phyloP scores from a whole-genome alignment of 2,888 invertebrate genomes.

The Hypomecis punctinalis region DNA sequence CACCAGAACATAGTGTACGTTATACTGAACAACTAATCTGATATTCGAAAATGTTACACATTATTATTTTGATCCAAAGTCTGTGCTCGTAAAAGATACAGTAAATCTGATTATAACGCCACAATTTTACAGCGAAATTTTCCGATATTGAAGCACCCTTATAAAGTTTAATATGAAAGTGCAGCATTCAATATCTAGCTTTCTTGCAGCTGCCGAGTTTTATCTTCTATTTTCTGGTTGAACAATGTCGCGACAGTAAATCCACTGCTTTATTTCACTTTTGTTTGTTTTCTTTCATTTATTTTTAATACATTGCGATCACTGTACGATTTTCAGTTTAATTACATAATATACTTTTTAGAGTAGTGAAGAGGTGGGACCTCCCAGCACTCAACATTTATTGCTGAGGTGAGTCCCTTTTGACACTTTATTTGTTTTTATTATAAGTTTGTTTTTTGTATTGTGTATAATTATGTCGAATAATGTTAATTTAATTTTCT shows the following conservation, averaged over 20 bases:
- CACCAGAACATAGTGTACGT: no score
- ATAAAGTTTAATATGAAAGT: conserved; percentile 24
- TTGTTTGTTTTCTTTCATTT: conserved; percentile 10
- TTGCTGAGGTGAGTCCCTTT: no score
- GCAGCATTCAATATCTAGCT: conserved; percentile 24
- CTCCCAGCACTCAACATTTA: no score
- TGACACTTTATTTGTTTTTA: no score
- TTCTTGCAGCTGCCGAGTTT: conserved; percentile 18
- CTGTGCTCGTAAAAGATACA: not conserved
- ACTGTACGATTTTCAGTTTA: not conserved
- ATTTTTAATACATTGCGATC: not conserved
- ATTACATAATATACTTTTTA: no score
- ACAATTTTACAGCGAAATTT: not conserved
- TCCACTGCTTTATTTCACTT: conserved; percentile 9
- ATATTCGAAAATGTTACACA: no score
- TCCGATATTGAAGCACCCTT: conserved; percentile 17
- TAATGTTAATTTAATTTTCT: no score
- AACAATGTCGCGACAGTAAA: conserved; percentile 14
- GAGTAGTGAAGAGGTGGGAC: no score
- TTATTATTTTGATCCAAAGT: no score
- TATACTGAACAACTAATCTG: no score
- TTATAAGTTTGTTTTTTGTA: no score
- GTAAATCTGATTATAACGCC: not conserved
- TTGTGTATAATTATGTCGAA: no score
- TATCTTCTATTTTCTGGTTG: conserved; percentile 18